Conservation (phyloP, 2,797 vertebrate genomes). For the Enteromius fasciolatus region DNA sequence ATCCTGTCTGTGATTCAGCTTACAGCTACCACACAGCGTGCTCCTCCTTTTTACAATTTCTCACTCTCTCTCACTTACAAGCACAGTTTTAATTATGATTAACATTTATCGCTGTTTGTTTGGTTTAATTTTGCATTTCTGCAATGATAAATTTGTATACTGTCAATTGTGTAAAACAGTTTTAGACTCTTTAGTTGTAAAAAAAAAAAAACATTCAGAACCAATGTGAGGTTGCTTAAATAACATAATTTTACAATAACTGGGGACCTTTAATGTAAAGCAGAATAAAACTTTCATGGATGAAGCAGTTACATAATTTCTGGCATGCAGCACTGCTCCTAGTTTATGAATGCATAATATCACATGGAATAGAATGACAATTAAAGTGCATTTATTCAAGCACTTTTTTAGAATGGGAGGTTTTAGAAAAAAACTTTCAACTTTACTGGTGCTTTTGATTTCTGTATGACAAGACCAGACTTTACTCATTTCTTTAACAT, state of each 20-base stretch:
- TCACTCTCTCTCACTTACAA: constrained; percentile 16
- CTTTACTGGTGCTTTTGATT: not conserved
- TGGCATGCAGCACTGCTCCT: not conserved
- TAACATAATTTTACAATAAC: not conserved
- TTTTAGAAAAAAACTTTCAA: not conserved
- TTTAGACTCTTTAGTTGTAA: not conserved
- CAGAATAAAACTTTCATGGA: not conserved
- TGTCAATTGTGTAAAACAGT: not conserved
- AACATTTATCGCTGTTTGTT: constrained; percentile 8
- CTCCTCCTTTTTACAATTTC: constrained; percentile 32
- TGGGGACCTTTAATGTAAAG: not conserved
- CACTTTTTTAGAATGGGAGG: not conserved
- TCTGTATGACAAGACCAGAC: not conserved
- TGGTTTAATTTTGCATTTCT: not conserved
- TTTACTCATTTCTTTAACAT: not conserved
- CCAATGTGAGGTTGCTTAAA: not conserved
- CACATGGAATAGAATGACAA: constrained; percentile 13
- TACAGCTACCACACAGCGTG: constrained; percentile 6
- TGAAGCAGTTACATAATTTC: constrained; percentile 56
- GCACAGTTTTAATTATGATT: constrained; percentile 4
- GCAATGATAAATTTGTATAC: not conserved
- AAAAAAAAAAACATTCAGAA: not conserved
- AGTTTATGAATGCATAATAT: not conserved
- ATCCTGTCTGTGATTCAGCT: not conserved
- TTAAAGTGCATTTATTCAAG: not conserved